A percentile compares a stretch with the other conserved stretches of the same genome.
phyloP scores from a whole-genome alignment of 2,113 vertebrate genomes.

The Megaceryle maxima region DNA sequence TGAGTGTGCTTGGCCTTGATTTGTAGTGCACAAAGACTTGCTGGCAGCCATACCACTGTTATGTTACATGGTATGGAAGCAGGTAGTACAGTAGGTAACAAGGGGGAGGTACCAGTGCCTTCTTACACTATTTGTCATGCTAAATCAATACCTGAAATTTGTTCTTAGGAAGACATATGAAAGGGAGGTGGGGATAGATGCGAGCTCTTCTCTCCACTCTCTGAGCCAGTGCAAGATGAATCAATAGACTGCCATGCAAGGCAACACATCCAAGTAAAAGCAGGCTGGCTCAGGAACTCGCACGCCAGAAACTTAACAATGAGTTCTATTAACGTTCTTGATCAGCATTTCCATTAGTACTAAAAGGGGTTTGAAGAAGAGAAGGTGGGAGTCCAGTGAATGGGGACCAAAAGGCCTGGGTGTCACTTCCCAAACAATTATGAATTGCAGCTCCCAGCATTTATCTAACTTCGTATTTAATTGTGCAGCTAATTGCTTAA shows the following conservation, averaged over 20 bases:
- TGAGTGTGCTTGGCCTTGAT: neutral
- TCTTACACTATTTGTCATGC: neutral
- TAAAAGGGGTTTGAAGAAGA: neutral
- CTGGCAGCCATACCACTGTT: neutral
- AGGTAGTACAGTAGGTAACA: neutral
- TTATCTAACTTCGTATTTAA: slow-evolving; percentile 12
- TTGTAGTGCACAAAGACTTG: neutral
- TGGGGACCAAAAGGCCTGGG: neutral
- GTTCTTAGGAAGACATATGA: neutral
- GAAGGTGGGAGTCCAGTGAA: neutral
- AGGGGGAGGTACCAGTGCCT: neutral
- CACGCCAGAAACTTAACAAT: neutral
- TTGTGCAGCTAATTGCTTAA: slow-evolving; percentile 30
- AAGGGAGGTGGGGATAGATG: neutral
- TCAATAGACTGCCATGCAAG: neutral
- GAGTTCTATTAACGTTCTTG: neutral
- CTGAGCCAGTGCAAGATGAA: neutral
- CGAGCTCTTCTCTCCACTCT: neutral
- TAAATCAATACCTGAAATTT: neutral
- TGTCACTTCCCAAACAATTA: neutral
- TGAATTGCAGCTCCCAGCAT: neutral
- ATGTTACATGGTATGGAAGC: neutral
- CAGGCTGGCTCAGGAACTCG: neutral
- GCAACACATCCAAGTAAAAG: neutral
- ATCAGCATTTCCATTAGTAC: neutral